Base-by-base conservation (phyloP, 23 tunicate genomes). In the Halocynthia aurantium region DNA sequence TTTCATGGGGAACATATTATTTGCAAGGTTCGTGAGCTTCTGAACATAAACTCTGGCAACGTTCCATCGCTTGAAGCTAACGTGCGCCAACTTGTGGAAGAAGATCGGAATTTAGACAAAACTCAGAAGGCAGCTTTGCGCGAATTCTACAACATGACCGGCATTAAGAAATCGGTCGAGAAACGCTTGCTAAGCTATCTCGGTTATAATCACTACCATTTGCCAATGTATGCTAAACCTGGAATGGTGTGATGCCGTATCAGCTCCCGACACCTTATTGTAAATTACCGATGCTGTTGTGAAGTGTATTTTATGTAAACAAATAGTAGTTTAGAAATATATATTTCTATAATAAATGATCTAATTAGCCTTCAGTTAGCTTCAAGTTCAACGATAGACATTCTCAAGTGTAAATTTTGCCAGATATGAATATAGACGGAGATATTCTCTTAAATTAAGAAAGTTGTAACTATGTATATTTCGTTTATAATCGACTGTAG, bases 211-310 rank as follows among this genome's bases (percentile, higher is more conserved):
- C 82, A 92, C 79, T 92, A 92, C 57, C 98, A 92, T 61, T 82
- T 92, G 51, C 98, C 98, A 13, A 92, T 92, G 98, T 92, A 86
- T 55, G 98, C 98, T 15, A 92, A 92, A 74, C 98, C 98, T 8
- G 98, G 98, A 57, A 92, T 92, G 98, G 86, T 92, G 61, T 91
- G 67, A 76, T 20, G 44, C 44, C 44, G 44, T 31, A 31, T 31
- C 44, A 0, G 44, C 4, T 31, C 44, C 2, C 2, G 4, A 31
- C 44, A 31, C 44, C 44, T 31, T 31, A 31, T 31, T 31, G 1
- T 31, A 31, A 31, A 31, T 31, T 31, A 31, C 44, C 44, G 44
- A 31, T 31, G 44, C 44, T 31, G 44, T 31, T 31, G n/a, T n/a
- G n/a, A 31, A 31, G 44, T 31, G 44, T 31, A 4, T 31, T 31